Conservation (phyloP, 2,113 vertebrate genomes). For the Typhlomys cinereus region DNA sequence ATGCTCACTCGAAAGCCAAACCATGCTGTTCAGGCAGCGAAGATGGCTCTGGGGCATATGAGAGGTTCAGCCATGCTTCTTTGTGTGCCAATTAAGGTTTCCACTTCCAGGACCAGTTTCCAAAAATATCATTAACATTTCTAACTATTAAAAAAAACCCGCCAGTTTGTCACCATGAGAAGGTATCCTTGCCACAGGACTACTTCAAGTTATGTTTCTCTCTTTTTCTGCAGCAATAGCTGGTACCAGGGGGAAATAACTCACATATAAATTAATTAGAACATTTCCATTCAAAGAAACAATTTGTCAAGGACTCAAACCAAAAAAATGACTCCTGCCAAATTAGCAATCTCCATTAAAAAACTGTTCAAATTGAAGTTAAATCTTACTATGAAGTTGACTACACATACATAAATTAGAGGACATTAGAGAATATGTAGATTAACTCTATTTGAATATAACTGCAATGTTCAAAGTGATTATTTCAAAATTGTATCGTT, state of each 20-base stretch:
- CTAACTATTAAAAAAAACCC: slow-evolving; percentile 9
- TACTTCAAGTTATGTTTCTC: slow-evolving; percentile 3
- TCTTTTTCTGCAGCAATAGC: slow-evolving; percentile 5
- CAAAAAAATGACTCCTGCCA: slow-evolving; percentile 42
- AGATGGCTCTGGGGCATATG: not conserved
- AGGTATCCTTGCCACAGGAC: not conserved
- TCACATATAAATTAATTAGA: slow-evolving; percentile 59
- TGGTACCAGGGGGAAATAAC: slow-evolving; percentile 31
- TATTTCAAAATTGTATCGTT: not conserved
- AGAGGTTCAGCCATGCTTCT: not conserved
- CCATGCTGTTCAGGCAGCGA: not conserved
- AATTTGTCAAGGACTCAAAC: slow-evolving; percentile 40
- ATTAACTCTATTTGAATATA: not conserved
- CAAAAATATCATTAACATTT: not conserved
- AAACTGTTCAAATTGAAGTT: not conserved
- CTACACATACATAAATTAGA: not conserved
- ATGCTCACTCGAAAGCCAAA: not conserved
- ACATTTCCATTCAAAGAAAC: slow-evolving; percentile 51
- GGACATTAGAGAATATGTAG: not conserved
- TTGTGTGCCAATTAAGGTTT: not conserved
- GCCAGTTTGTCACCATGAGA: slow-evolving; percentile 1
- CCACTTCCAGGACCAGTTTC: slow-evolving; percentile 22
- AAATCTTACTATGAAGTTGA: slow-evolving; percentile 38
- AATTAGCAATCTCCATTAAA: slow-evolving; percentile 53
- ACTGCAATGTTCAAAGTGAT: not conserved